Conservation (phyloP, 2,797 vertebrate genomes). For the Emydoidea blandingii region DNA sequence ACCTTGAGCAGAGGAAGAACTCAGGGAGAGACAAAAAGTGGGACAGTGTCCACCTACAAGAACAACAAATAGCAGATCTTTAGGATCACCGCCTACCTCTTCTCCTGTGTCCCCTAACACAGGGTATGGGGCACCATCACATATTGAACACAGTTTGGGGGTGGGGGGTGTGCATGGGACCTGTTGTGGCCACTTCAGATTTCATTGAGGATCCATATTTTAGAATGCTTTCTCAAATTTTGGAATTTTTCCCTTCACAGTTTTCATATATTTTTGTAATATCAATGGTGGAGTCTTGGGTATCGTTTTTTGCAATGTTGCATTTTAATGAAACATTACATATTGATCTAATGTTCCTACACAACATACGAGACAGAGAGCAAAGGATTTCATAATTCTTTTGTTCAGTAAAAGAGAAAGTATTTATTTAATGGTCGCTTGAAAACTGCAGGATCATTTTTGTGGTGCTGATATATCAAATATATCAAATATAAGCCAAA, state of each 20-base stretch:
- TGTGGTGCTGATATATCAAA: background rate
- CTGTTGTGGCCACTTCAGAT: background rate
- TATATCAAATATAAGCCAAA: background rate
- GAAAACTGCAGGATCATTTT: background rate
- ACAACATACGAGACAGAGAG: too few species aligned
- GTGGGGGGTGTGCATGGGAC: background rate
- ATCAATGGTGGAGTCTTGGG: background rate
- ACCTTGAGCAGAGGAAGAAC: background rate
- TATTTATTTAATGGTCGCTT: background rate
- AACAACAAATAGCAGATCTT: background rate
- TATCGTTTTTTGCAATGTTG: accelerated
- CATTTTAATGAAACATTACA: background rate
- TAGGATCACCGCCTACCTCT: background rate
- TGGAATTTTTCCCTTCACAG: background rate
- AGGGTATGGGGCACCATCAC: background rate
- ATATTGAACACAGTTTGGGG: background rate
- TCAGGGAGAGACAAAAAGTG: background rate
- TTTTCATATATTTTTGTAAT: background rate
- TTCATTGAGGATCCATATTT: background rate
- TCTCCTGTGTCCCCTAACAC: background rate
- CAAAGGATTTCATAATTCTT: background rate
- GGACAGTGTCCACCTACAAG: background rate
- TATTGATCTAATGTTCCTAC: background rate
- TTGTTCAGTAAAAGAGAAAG: background rate
- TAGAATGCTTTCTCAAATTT: background rate